Percentiles rank a stretch among this genome's conserved stretches.
Conservation (phyloP, 2,113 vertebrate species). For the Rhadina sibilatrix region DNA sequence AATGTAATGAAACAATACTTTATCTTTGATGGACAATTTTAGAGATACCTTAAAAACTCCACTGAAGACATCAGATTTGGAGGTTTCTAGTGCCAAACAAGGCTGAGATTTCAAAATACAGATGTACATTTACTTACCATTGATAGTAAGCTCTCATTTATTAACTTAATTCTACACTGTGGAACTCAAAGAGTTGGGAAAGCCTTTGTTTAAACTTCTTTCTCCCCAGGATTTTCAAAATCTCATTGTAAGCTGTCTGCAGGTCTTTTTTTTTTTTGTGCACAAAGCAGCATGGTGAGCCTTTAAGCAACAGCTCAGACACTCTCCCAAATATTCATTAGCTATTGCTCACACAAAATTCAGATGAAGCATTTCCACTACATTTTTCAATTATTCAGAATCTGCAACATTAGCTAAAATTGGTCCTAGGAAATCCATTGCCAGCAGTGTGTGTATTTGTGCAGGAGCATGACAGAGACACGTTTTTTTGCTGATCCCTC, state of each 20-base stretch:
- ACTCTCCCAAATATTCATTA: not conserved
- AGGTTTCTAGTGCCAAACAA: not conserved
- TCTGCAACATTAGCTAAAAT: conserved; percentile 32
- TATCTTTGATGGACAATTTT: not conserved
- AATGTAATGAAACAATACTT: not conserved
- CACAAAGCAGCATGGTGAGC: not conserved
- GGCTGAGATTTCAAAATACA: not conserved
- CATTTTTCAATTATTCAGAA: conserved; percentile 7
- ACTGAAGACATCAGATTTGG: not conserved
- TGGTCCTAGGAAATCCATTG: not conserved
- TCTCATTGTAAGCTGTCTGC: not conserved
- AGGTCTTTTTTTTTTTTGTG: not conserved
- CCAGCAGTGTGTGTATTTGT: not conserved
- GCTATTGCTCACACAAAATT: not conserved
- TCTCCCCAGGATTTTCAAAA: not conserved
- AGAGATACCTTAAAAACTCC: not conserved
- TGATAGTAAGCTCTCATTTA: conserved; percentile 15
- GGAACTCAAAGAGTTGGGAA: not conserved
- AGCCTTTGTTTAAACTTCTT: not conserved
- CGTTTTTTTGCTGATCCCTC: not conserved
- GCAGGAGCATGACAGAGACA: not conserved
- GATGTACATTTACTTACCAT: not conserved
- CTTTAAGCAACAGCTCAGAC: not conserved
- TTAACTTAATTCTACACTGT: not conserved
- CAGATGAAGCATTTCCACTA: conserved; percentile 9